A percentile compares a stretch with the other conserved stretches of the same genome.
These are phyloP conservation scores for Sesamia inferens DNA, from an alignment of 2,888 invertebrate genomes.

Conservation along the genomic window DNA sequence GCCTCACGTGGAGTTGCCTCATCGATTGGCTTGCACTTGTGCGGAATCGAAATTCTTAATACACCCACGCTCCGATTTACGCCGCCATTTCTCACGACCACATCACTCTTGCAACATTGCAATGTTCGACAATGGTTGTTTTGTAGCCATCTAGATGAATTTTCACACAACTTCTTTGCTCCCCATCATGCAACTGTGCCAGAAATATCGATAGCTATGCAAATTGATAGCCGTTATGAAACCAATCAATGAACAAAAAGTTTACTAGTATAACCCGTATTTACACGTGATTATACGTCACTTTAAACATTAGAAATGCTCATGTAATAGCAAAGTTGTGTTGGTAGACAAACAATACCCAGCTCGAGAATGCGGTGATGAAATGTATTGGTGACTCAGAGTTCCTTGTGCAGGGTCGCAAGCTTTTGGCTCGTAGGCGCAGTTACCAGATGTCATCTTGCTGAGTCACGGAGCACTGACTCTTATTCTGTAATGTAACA, in stretches of 20 bases:
- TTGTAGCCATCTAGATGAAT: slow-evolving; percentile 74
- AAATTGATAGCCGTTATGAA: slow-evolving; percentile 76
- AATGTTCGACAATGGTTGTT: slow-evolving; percentile 76
- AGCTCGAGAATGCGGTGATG: slow-evolving; percentile 76
- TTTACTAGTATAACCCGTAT: slow-evolving; percentile 52
- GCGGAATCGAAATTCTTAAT: slow-evolving; percentile 80
- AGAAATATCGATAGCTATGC: slow-evolving; percentile 75
- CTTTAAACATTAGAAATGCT: slow-evolving; percentile 67
- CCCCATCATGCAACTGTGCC: slow-evolving; percentile 67
- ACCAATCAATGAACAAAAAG: slow-evolving; percentile 65
- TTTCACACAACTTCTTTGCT: slow-evolving; percentile 81
- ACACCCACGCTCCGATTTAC: slow-evolving; percentile 87
- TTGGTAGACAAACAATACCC: slow-evolving; percentile 68
- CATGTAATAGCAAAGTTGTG: slow-evolving; percentile 62
- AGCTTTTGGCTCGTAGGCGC: slow-evolving; percentile 75
- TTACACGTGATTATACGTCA: slow-evolving; percentile 66
- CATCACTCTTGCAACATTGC: slow-evolving; percentile 79
- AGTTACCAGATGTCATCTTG: slow-evolving; percentile 79
- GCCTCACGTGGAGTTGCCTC: slow-evolving; percentile 79
- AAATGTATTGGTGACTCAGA: slow-evolving; percentile 82
- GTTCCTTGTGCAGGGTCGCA: slow-evolving; percentile 72
- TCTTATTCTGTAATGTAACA: slow-evolving; percentile 69
- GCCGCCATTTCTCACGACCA: slow-evolving; percentile 83
- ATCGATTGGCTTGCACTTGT: slow-evolving; percentile 80
- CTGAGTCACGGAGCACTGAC: slow-evolving; percentile 83